Base-by-base conservation (phyloP, 2,113 vertebrate genomes). In the Garra rufa region DNA sequence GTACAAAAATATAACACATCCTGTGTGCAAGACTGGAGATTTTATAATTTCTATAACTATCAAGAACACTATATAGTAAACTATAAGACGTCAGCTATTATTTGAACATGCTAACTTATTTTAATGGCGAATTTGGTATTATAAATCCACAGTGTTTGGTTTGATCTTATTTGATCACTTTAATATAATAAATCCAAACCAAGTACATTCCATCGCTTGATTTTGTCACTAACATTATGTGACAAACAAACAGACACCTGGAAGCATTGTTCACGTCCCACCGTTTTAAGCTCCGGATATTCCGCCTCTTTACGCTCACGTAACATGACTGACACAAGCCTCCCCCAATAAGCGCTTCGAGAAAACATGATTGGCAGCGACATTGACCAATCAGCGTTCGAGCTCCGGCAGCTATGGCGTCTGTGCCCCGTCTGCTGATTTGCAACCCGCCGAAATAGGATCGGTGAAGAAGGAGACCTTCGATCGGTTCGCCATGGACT, bases 401-500 rank as follows among this genome's bases (percentile, higher is more conserved):
- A 77, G 11, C 30, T 70, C 44, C 3, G 43, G 75, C 71, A 82
- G 63, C 88, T 61, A 89, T 87, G 88, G 86, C 88, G 88, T 67
- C 77, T 61, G 83, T 67, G 71, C 69, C 24, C 19, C 43, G 82
- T 86, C 19, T 84, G 94, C 94, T 94, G 93, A 94, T 94, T 94
- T 92, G 92, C 91, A 93, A 94, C 91, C 93, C 90, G 94, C 92
- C 87, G 90, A 89, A 89, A 90, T 76, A 59, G 28, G 81, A 88
- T 89, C 76, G 67, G 87, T 87, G 92, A 93, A 90, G 94, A 90
- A 92, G 73, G 75, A 92, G 93, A 93, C 92, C 93, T 92, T 93
- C 92, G 92, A 78, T 88, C 73, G 17, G 70, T 55, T 86, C 63
- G 74, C 82, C 79, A 59, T 88, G 88, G 91, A 94, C 94, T 93